Evolutionary conservation across 2,797 vertebrate genomes (phyloP).

Genomic region (Choloepus didactylus): DNA sequence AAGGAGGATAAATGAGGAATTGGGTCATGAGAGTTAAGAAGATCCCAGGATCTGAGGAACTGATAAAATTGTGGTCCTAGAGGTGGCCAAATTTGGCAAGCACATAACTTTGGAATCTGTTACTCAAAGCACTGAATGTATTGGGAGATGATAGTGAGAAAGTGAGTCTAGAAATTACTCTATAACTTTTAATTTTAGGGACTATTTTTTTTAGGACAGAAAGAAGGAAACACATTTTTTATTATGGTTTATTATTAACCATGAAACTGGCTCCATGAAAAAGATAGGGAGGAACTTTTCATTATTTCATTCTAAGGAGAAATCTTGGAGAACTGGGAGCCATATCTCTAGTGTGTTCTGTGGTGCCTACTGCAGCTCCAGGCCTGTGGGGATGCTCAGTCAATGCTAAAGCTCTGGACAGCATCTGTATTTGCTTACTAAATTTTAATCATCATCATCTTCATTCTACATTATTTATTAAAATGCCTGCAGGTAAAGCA

Average conservation of each 20-base stretch:
- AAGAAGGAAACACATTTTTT: slow-evolving; percentile 46
- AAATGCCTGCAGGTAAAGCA: not conserved
- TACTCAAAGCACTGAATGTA: not conserved
- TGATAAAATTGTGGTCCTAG: not conserved
- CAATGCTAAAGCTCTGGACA: not conserved
- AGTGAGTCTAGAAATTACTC: not conserved
- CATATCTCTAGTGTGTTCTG: not conserved
- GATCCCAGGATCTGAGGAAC: not conserved
- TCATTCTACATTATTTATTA: slow-evolving; percentile 26
- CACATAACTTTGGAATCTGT: not conserved
- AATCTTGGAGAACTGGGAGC: not conserved
- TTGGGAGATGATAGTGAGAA: not conserved
- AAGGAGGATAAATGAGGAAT: not conserved
- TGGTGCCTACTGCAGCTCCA: not conserved
- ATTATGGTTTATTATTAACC: not conserved
- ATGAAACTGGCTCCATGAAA: not conserved
- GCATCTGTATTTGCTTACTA: slow-evolving; percentile 17
- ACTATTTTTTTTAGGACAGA: not conserved
- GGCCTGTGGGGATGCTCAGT: not conserved
- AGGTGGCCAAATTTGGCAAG: not conserved
- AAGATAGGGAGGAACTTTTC: not conserved
- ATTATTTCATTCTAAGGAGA: not conserved
- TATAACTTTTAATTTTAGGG: not conserved
- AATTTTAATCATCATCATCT: not conserved
- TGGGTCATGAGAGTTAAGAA: not conserved